phyloP scores from a whole-genome alignment of 2,888 invertebrate genomes.

The Ectropis crepuscularia region DNA sequence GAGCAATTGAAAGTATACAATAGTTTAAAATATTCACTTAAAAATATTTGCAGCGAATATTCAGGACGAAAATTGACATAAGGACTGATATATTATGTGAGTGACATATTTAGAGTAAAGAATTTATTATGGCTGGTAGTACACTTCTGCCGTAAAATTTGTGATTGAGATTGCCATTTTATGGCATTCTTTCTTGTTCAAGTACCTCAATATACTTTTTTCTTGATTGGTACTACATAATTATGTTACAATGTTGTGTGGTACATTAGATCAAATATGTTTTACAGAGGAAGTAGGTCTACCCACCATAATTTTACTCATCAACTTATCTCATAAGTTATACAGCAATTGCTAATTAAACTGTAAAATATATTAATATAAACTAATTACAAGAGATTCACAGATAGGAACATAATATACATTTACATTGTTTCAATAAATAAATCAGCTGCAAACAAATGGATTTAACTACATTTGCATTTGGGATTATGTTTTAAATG shows the following conservation, averaged over 20 bases:
- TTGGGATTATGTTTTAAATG: conserved; percentile 49
- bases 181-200: too few relatives aligned
- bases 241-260: too few relatives aligned
- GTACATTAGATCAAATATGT: too few relatives aligned
- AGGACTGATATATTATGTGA: conserved; percentile 8
- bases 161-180: too few relatives aligned
- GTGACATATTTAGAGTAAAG: neutral
- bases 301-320: neutral
- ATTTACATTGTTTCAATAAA: conserved; percentile 40
- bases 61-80: conserved; percentile 26
- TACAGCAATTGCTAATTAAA: conserved; percentile 5
- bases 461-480: conserved; percentile 40
- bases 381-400: conserved; percentile 62
- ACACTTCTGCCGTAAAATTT: too few relatives aligned
- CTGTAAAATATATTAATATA: conserved; percentile 22
- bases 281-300: too few relatives aligned
- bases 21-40: conserved; percentile 39
- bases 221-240: too few relatives aligned
- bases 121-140: too few relatives aligned
- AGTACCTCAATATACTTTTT: too few relatives aligned
- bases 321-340: conserved; percentile 6
- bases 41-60: conserved; percentile 37
- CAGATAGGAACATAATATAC: conserved; percentile 58
- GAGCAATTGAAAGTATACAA: conserved; percentile 59
- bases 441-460: conserved; percentile 47